phyloP scores from a whole-genome alignment of 1,140 invertebrate species.

The Drosophila lowei region DNA sequence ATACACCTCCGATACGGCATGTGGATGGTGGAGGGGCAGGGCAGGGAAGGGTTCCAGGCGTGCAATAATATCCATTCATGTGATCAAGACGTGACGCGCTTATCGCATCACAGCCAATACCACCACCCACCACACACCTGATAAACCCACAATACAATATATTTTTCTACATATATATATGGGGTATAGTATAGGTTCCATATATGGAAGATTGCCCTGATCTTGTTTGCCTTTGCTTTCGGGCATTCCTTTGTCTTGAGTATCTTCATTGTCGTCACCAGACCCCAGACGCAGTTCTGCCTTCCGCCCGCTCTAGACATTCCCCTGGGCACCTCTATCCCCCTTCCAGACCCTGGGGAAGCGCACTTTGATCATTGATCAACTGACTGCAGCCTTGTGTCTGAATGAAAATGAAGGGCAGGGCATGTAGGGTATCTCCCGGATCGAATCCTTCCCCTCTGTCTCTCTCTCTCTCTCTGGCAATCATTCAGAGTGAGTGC shows the following conservation, averaged over 20 bases:
- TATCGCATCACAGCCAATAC: slow-evolving; percentile 41
- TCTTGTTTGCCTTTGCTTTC: slow-evolving; percentile 22
- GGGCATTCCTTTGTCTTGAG: neutral
- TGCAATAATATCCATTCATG: slow-evolving; percentile 56
- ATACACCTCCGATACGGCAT: slow-evolving; percentile 47
- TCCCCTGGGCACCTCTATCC: neutral
- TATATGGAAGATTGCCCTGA: slow-evolving; percentile 26
- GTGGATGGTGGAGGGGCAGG: slow-evolving; percentile 6
- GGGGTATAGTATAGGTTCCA: slow-evolving; percentile 12
- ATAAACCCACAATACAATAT: slow-evolving; percentile 27
- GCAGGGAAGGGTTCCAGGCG: neutral
- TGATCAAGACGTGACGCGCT: slow-evolving; percentile 60
- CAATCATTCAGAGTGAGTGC: slow-evolving; percentile 67
- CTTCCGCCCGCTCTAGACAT: no score
- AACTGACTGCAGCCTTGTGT: no score
- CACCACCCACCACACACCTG: slow-evolving; percentile 38
- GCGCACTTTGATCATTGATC: no score
- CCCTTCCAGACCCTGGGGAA: no score
- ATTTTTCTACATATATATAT: slow-evolving; percentile 12
- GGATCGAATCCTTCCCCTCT: no score
- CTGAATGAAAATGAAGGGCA: no score
- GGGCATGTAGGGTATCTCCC: no score
- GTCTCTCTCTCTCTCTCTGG: neutral
- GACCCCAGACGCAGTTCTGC: neutral
- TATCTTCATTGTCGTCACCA: slow-evolving; percentile 41